Percentiles rank a stretch among this genome's conserved stretches.
Conservation (phyloP, 2,797 vertebrate genomes). For the Chaunax sp. region DNA sequence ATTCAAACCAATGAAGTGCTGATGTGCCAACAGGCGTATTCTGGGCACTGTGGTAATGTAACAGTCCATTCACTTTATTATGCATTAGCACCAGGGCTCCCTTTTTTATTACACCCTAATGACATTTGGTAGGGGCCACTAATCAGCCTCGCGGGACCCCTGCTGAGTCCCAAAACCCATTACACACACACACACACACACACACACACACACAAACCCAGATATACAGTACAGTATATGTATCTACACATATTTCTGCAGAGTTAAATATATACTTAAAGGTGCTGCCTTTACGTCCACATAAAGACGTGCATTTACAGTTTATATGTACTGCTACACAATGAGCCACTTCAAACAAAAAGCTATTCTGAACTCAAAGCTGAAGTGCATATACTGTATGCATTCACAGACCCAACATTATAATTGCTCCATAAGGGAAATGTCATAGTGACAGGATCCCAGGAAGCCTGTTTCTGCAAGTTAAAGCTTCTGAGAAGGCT, state of each 20-base stretch:
- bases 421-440: constrained; percentile 7
- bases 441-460: no score
- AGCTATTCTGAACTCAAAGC: constrained; percentile 14
- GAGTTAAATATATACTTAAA: no score
- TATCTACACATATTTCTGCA: not conserved
- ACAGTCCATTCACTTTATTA: constrained; percentile 78
- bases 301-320: constrained; percentile 2
- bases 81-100: constrained; percentile 68
- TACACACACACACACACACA: constrained; percentile 16
- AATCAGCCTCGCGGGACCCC: constrained; percentile 75
- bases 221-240: constrained; percentile 1
- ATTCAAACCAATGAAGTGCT: constrained; percentile 47
- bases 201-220: not conserved
- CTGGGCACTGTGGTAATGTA: constrained; percentile 71
- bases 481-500: not conserved
- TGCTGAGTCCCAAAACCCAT: constrained; percentile 47
- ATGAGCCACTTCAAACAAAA: constrained; percentile 11
- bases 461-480: not conserved
- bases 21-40: constrained; percentile 61
- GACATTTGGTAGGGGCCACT: constrained; percentile 79
- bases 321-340: no score
- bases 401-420: constrained; percentile 7
- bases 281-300: not conserved
- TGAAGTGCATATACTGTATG: constrained; percentile 14
- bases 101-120: constrained; percentile 79